These are phyloP conservation scores for Lindbergichthys nudifrons DNA, from an alignment of 2,797 vertebrate genomes.

Conservation along the genomic window DNA sequence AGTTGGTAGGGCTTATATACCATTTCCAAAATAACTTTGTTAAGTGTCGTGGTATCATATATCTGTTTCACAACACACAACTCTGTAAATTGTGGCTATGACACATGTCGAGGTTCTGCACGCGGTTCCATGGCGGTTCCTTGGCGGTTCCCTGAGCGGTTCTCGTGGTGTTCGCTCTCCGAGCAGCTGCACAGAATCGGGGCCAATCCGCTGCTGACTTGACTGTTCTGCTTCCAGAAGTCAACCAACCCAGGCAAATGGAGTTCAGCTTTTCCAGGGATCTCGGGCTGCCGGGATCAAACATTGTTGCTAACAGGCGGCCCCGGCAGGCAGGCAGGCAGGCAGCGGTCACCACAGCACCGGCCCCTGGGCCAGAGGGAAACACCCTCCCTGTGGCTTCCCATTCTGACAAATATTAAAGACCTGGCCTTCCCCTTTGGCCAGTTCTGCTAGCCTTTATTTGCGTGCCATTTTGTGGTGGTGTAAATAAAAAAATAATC, in stretches of 20 bases:
- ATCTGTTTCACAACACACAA: conserved; percentile 85
- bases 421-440: conserved; percentile 82
- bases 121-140: conserved; percentile 78
- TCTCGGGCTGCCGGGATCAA: conserved; percentile 81
- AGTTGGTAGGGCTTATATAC: conserved; percentile 61
- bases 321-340: conserved; percentile 75
- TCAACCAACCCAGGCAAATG: conserved; percentile 77
- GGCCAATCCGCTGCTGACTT: conserved; percentile 75
- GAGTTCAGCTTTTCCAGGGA: conserved; percentile 83
- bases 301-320: conserved; percentile 75
- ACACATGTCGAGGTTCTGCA: conserved; percentile 85
- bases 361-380: conserved; percentile 81
- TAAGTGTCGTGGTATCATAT: conserved; percentile 81
- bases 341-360: conserved; percentile 79
- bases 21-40: conserved; percentile 84
- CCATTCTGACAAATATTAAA: conserved; percentile 89
- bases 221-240: conserved; percentile 86
- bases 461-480: conserved; percentile 83
- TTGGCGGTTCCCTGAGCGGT: conserved; percentile 75
- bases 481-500: conserved; percentile 77
- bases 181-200: conserved; percentile 77
- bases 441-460: conserved; percentile 81
- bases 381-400: conserved; percentile 88
- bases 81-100: conserved; percentile 86
- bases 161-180: conserved; percentile 74